phyloP scores from a whole-genome alignment of 2,113 vertebrate genomes.

The human (Homo sapiens) region DNA sequence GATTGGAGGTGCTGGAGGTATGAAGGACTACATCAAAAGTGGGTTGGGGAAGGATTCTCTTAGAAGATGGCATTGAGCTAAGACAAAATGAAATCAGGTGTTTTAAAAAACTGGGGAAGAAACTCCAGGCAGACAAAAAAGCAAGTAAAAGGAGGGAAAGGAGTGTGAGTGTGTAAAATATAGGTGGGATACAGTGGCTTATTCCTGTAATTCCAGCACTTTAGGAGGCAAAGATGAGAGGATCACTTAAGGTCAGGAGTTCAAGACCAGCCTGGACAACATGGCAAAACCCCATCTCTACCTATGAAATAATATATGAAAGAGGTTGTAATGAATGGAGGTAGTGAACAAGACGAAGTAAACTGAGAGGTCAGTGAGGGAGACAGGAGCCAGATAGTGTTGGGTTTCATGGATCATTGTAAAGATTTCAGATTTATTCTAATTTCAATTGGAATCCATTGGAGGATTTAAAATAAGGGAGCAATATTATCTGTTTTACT shows the following conservation, averaged over 20 bases:
- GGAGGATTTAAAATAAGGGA: not conserved
- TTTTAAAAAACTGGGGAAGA: not conserved
- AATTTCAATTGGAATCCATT: not conserved
- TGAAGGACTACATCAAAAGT: not conserved
- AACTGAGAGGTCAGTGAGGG: not conserved
- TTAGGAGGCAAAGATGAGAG: no score
- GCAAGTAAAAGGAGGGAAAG: not conserved
- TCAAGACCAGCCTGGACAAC: no score
- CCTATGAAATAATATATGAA: not conserved
- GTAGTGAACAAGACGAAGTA: not conserved
- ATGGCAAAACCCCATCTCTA: no score
- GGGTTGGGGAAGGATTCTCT: not conserved
- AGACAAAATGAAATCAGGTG: not conserved
- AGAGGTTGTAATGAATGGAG: not conserved
- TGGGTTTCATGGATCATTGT: not conserved
- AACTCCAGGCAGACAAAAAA: not conserved
- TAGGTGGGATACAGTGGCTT: no score
- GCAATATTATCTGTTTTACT: not conserved
- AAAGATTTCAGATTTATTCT: not conserved
- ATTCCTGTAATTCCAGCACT: no score
- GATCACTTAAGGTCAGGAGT: no score
- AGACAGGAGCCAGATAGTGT: not conserved
- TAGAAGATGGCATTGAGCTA: not conserved
- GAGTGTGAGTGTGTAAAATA: not conserved
- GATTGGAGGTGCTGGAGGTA: not conserved